Evolutionary conservation across 2,113 vertebrate genomes (phyloP), one percentile per base, ranked within the genome.

Genomic region (Oncorhynchus keta): DNA sequence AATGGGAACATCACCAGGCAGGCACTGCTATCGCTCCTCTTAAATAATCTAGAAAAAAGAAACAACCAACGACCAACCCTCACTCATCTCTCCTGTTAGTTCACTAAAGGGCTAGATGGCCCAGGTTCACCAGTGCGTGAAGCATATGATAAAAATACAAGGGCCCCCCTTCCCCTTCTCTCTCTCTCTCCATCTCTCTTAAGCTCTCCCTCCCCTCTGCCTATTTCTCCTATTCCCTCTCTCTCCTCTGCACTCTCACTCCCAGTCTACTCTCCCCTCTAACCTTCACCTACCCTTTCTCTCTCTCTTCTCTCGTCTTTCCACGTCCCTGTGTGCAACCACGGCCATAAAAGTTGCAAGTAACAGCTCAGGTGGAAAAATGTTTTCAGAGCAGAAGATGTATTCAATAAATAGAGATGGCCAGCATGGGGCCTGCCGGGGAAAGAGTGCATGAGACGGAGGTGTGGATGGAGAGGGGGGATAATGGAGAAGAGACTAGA

Each of bases 301-400:
- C 39, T 11, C 39, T 45, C 51, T 18, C 51, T 18, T 85, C 80
- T 83, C 76, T 73, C 88, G 84, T 84, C 81, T 81, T 81, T 82
- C 83, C n/a, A 6, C 57, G 68, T 82, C 78, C 9, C 79, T 82
- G 75, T 85, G 80, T 5, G 51, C 51, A 35, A 22, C 82, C 69
- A 71, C 45, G 82, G 86, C 87, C 94, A 94, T 97, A 96, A 97
- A 98, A 97, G 95, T 95, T 95, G 95, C 94, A 95, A 95, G 94
- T 96, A 94, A 95, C 94, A 98, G 94, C 94, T 99, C 97, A 99
- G 97, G 97, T 98, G 97, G 97, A 98, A 98, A 97, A 97, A 98
- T 89, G 88, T 91, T 96, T 94, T 94, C 95, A 91, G 96, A 95
- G 95, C 94, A 94, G 96, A 98, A 98, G 97, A 97, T 97, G 96